A percentile compares a stretch with the other conserved stretches of the same genome.
These are phyloP conservation scores for Hypomesus transpacificus DNA, from an alignment of 2,113 vertebrate species.

Conservation along the genomic window DNA sequence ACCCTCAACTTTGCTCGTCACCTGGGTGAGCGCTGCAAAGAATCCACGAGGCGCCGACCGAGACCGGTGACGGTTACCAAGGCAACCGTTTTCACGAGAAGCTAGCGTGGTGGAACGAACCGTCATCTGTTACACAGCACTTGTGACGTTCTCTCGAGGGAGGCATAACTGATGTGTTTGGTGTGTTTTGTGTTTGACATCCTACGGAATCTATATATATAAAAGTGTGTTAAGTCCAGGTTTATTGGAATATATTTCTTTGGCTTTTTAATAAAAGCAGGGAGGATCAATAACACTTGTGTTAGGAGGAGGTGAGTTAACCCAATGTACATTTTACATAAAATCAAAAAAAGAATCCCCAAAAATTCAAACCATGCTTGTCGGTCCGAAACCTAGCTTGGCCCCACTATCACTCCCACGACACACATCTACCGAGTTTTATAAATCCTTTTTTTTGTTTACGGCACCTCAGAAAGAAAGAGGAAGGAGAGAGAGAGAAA, in stretches of 20 bases:
- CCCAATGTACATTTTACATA: too few species aligned
- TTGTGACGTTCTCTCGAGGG: neutral
- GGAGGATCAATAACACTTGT: too few species aligned
- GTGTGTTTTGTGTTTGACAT: neutral
- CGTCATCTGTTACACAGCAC: neutral
- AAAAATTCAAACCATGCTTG: too few species aligned
- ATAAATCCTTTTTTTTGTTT: too few species aligned
- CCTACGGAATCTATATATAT: neutral
- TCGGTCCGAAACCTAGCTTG: neutral
- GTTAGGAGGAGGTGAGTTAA: too few species aligned
- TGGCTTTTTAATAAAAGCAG: too few species aligned
- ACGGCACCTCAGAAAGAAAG: neutral
- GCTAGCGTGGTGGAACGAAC: neutral
- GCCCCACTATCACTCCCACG: neutral
- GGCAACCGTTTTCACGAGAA: constrained; percentile 30
- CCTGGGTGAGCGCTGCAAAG: constrained; percentile 32
- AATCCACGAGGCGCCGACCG: constrained; percentile 33
- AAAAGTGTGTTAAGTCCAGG: neutral
- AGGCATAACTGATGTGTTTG: neutral
- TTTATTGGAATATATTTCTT: too few species aligned
- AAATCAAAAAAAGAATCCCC: too few species aligned
- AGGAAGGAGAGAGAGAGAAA: neutral
- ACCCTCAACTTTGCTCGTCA: constrained; percentile 21
- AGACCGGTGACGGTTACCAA: constrained; percentile 45
- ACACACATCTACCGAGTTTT: neutral